These are phyloP conservation scores for Psix sp. DNA, from an alignment of 1,140 invertebrate species.

Conservation along the genomic window DNA sequence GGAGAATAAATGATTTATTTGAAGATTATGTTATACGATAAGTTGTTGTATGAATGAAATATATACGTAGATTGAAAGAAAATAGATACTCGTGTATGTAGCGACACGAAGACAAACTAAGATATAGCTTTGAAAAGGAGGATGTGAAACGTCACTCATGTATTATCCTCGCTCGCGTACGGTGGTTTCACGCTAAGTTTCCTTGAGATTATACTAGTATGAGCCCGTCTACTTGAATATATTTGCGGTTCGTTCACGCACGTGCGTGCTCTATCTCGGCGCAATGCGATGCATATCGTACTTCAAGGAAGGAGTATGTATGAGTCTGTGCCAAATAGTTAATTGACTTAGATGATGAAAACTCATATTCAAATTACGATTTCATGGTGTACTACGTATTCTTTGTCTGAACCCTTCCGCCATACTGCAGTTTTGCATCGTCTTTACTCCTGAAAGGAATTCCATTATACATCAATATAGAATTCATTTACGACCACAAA, in stretches of 20 bases:
- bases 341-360: conserved; percentile 50
- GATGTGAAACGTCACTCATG: conserved; percentile 38
- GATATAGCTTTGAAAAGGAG: conserved; percentile 17
- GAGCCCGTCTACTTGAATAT: conserved; percentile 64
- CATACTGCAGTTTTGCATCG: too few relatives aligned
- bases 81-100: neutral
- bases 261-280: conserved; percentile 22
- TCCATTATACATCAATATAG: too few relatives aligned
- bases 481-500: too few relatives aligned
- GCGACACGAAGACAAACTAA: conserved; percentile 20
- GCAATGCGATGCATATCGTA: conserved; percentile 31
- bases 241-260: conserved; percentile 57
- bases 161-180: conserved; percentile 43
- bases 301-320: conserved; percentile 13
- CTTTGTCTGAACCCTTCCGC: conserved; percentile 3
- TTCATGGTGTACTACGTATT: conserved; percentile 26
- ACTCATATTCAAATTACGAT: conserved; percentile 31
- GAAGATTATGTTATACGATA: too few relatives aligned
- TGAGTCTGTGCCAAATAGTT: conserved; percentile 30
- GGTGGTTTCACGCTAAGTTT: conserved; percentile 62
- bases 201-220: conserved; percentile 64
- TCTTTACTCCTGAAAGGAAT: too few relatives aligned
- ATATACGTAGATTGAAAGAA: too few relatives aligned
- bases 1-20: too few relatives aligned
- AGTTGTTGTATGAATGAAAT: too few relatives aligned